Conservation (phyloP, 2,888 invertebrate species). For the Panopea generosa region DNA sequence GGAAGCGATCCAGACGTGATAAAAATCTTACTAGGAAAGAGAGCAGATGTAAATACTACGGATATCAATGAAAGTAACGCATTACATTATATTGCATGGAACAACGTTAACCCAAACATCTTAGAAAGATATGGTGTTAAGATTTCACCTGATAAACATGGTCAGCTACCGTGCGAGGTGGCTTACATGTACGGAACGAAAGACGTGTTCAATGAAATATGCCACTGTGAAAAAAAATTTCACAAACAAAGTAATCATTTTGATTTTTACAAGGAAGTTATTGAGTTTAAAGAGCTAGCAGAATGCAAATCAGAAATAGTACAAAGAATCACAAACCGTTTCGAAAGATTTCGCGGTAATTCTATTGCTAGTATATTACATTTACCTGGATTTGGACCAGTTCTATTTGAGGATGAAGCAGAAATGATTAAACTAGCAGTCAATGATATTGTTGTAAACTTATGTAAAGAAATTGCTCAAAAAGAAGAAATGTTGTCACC, state of each 20-base stretch:
- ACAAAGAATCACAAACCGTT: not conserved
- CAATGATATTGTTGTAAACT: not conserved
- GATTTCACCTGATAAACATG: not conserved
- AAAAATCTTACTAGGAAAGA: not conserved
- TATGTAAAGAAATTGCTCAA: slow-evolving; percentile 8
- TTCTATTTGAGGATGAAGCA: slow-evolving; percentile 10
- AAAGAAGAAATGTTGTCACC: not conserved
- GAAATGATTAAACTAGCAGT: not conserved
- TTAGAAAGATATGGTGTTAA: not conserved
- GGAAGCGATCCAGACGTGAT: not conserved
- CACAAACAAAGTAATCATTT: not conserved
- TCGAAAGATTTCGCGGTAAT: not conserved
- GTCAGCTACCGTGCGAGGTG: slow-evolving; percentile 12
- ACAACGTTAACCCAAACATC: not conserved
- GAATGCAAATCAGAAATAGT: not conserved
- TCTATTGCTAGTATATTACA: not conserved
- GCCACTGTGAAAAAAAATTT: not conserved
- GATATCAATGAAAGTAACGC: slow-evolving; percentile 5
- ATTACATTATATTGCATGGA: slow-evolving; percentile 14
- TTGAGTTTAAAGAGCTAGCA: not conserved
- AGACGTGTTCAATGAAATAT: not conserved
- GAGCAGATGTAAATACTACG: not conserved
- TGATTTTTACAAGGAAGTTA: not conserved
- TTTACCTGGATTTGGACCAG: slow-evolving; percentile 5
- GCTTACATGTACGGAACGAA: not conserved